Percentiles rank a stretch among this genome's conserved stretches.
Conservation (phyloP, 2,888 invertebrate genomes). For the Zaprionus lineosus region DNA sequence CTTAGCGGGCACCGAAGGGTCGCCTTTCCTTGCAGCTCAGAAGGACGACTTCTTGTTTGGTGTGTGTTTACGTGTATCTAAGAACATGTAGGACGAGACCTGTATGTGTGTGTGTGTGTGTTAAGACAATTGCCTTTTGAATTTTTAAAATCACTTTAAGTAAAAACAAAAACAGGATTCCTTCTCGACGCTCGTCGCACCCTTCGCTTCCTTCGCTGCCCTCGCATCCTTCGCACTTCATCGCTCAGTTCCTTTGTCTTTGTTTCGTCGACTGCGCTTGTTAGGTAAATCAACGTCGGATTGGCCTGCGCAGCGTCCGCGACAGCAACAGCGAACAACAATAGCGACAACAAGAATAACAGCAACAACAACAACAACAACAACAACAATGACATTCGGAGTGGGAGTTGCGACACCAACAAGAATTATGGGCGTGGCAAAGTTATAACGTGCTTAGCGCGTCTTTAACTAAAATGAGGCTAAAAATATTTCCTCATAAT, state of each 20-base stretch:
- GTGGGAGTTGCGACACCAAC: constrained; percentile 14
- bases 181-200: constrained; percentile 17
- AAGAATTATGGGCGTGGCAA: constrained; percentile 11
- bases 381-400: constrained; percentile 31
- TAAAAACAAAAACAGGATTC: constrained; percentile 69
- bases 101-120: constrained; percentile 31
- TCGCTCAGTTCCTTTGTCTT: constrained; percentile 44
- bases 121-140: constrained; percentile 73
- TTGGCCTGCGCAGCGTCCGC: constrained; percentile 45
- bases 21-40: constrained; percentile 38
- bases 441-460: constrained; percentile 76
- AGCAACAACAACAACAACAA: constrained; percentile 25
- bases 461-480: constrained; percentile 74
- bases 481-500: constrained; percentile 73
- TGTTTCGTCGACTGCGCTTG: constrained; percentile 63
- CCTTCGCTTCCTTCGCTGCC: constrained; percentile 4
- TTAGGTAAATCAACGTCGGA: constrained; percentile 76
- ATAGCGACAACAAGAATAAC: constrained; percentile 13
- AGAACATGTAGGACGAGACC: too few relatives aligned
- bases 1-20: too few relatives aligned
- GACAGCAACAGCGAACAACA: constrained; percentile 21
- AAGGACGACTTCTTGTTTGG: constrained; percentile 32
- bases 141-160: constrained; percentile 78
- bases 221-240: background rate
- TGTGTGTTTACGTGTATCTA: constrained; percentile 9